Percentiles rank a stretch among this genome's conserved stretches.
Conservation (phyloP, 2,113 vertebrate species). For the Microcebus jonahi region DNA sequence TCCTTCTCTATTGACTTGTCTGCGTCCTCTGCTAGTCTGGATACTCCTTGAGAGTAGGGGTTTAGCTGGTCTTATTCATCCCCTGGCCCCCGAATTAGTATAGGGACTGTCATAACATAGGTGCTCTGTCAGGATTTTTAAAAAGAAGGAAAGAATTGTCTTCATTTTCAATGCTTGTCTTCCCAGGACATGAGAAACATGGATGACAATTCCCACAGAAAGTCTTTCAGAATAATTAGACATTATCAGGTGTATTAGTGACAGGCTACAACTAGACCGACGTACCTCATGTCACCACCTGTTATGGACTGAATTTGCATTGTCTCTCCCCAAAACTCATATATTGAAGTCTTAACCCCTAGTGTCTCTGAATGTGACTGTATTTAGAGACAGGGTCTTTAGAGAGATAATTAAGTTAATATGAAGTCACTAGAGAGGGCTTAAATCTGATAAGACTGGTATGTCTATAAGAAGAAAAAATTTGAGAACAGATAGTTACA, state of each 20-base stretch:
- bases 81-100: neutral
- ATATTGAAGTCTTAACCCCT: neutral
- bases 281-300: neutral
- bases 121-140: neutral
- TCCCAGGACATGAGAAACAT: neutral
- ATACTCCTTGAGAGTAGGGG: neutral
- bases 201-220: neutral
- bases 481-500: neutral
- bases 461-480: neutral
- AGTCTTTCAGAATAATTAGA: neutral
- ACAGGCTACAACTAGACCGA: neutral
- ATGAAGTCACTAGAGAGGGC: neutral
- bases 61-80: neutral
- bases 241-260: neutral
- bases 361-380: neutral
- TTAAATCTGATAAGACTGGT: neutral
- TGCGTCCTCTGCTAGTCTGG: neutral
- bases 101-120: neutral
- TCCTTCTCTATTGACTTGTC: neutral
- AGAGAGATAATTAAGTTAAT: neutral
- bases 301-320: neutral
- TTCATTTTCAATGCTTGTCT: neutral
- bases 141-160: neutral
- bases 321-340: neutral
- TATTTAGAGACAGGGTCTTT: neutral